Base-by-base conservation (phyloP, 1,140 invertebrate genomes). In the Drosophila sp. region DNA sequence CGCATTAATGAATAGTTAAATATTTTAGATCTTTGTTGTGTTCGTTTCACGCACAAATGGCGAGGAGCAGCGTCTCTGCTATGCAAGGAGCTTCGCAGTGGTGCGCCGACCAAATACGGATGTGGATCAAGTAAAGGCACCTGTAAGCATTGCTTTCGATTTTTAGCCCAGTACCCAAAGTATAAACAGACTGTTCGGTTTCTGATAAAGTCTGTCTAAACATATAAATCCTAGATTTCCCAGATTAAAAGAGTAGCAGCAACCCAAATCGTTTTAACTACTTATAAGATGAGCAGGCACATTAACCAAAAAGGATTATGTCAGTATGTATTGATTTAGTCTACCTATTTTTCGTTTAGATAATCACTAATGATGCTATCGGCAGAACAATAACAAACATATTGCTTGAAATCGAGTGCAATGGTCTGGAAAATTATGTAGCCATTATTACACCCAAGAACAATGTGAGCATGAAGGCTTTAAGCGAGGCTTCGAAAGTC, bases 401-500 rank as follows among this genome's bases (percentile, higher is more conserved):
- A 25, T 32, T 72, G 8, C 38, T 67, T 9, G 70, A 72, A 59
- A 67, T 72, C 16, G 70, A 72, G n/a, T 11, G 21, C 6, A 58
- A 72, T 14, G 64, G 70, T 4, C 7, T 67, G 14, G 63, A 67
- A 8, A 67, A 72, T 14, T 72, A 21, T 38, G 70, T 72, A n/a
- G 70, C 70, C 2, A 51, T 72, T 2, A 21, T 72, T 0, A 29
- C 38, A 2, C 27, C 50, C 7, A 72, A 67, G 0, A 58, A 38
- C 7, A 21, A 36, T 21, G 8, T 72, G 0, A 7, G 14, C 8
- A 1, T 59, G 11, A 27, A 53, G 38, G 48, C 70, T 8, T 11
- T 72, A 4, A n/a, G 16, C 3, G 70, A 72, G 25, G 3, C 61
- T 9, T 32, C 8, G 4, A 16, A 16, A 45, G 32, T 72, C 2